Conservation (phyloP, 2,888 invertebrate species). For the Gibbula magus region DNA sequence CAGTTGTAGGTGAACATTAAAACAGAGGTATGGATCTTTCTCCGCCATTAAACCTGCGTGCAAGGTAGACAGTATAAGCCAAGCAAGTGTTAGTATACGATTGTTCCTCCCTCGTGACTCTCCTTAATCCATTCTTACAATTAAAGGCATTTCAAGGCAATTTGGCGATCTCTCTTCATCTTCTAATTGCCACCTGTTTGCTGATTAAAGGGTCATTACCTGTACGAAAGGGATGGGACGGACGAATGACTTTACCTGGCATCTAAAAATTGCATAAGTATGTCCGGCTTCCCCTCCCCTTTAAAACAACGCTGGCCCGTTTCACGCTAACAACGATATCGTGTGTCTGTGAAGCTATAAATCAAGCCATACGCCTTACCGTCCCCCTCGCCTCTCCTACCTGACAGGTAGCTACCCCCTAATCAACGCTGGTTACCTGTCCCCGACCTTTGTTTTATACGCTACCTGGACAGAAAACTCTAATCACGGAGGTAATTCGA, state of each 20-base stretch:
- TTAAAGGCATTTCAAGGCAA: conserved; percentile 20
- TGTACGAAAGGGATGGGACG: neutral
- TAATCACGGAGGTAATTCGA: conserved; percentile 19
- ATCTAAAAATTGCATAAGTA: conserved; percentile 2
- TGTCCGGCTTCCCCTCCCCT: neutral
- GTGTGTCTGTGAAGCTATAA: neutral
- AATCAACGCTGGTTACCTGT: conserved; percentile 17
- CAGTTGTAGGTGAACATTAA: too few relatives aligned
- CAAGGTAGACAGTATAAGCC: too few relatives aligned
- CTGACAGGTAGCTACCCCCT: conserved; percentile 16
- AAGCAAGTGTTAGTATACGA: neutral
- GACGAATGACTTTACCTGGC: neutral
- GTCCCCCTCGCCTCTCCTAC: neutral
- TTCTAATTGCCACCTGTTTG: conserved; percentile 14
- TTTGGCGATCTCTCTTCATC: conserved; percentile 17
- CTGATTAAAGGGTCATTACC: neutral
- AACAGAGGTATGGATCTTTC: too few relatives aligned
- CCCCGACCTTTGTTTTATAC: conserved; percentile 6
- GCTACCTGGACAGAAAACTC: neutral
- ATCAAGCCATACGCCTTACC: neutral
- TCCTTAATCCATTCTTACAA: conserved; percentile 9
- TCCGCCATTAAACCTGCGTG: too few relatives aligned
- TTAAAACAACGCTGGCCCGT: neutral
- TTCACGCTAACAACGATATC: neutral
- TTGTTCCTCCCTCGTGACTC: neutral